Evolutionary conservation across 2,113 vertebrate genomes (phyloP).

Genomic region (Anolis sagrei): DNA sequence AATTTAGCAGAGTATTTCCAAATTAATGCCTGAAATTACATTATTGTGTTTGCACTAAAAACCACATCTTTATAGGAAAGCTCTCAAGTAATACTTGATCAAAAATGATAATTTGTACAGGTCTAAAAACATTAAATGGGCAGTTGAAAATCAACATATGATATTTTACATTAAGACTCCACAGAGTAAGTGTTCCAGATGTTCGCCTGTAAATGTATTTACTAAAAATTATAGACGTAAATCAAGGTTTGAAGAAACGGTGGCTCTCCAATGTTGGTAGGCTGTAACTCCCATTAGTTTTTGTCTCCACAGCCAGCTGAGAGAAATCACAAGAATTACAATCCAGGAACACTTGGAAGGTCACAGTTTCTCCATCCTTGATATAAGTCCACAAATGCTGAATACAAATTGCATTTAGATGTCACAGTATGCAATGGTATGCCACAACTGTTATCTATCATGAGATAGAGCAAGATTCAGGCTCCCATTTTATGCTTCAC

Average conservation of each 20-base stretch:
- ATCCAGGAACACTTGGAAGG: background rate
- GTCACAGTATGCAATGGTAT: background rate
- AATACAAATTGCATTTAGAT: background rate
- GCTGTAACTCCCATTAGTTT: background rate
- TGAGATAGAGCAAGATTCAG: background rate
- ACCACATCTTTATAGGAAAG: background rate
- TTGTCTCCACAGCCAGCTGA: background rate
- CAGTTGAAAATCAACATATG: slow-evolving; percentile 32
- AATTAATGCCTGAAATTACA: background rate
- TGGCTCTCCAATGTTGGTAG: background rate
- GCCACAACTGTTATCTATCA: background rate
- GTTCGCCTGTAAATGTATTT: slow-evolving; percentile 31
- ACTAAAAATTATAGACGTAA: background rate
- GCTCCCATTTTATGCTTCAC: background rate
- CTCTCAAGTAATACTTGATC: slow-evolving; percentile 33
- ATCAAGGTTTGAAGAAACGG: background rate
- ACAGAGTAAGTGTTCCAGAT: slow-evolving; percentile 21
- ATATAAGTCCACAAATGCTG: background rate
- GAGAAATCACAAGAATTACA: background rate
- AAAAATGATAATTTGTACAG: background rate
- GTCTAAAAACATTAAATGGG: slow-evolving; percentile 31
- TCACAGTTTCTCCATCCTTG: background rate
- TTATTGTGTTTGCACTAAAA: background rate
- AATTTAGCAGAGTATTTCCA: background rate
- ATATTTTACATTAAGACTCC: slow-evolving; percentile 8